Conservation (phyloP, 2,888 invertebrate genomes). For the Chaetogeoica ovagalla region DNA sequence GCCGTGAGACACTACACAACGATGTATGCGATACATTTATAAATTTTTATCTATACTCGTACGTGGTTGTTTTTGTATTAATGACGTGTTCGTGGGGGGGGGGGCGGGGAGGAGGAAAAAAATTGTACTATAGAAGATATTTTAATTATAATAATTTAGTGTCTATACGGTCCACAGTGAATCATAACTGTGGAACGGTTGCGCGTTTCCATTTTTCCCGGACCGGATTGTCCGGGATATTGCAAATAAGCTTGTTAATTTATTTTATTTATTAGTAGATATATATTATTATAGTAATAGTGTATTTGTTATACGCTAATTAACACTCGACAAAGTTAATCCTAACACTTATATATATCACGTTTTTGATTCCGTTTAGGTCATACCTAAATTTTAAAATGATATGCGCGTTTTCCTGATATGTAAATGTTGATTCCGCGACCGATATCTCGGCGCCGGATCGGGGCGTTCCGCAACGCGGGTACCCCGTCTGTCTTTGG, state of each 20-base stretch:
- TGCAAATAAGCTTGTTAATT: too few relatives aligned
- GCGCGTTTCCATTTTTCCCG: too few relatives aligned
- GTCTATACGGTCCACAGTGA: too few relatives aligned
- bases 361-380: conserved; percentile 30
- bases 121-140: too few relatives aligned
- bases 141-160: too few relatives aligned
- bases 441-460: background rate
- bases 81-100: too few relatives aligned
- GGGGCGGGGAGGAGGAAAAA: too few relatives aligned
- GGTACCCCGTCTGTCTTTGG: background rate
- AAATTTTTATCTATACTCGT: too few relatives aligned
- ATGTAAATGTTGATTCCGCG: conserved; percentile 20
- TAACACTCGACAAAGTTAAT: conserved; percentile 28
- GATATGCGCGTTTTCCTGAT: conserved; percentile 37
- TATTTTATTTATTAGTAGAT: conserved; percentile 1
- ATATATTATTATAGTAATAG: background rate
- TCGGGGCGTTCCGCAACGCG: background rate
- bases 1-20: background rate
- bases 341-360: conserved; percentile 43
- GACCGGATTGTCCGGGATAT: too few relatives aligned
- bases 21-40: background rate
- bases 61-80: too few relatives aligned
- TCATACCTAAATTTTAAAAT: conserved; percentile 20
- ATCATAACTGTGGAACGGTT: too few relatives aligned
- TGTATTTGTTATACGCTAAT: conserved; percentile 24